Evolutionary conservation across 2,888 invertebrate species (phyloP), one percentile per base, ranked within the genome.

Genomic region (Drosophila longiperda): DNA sequence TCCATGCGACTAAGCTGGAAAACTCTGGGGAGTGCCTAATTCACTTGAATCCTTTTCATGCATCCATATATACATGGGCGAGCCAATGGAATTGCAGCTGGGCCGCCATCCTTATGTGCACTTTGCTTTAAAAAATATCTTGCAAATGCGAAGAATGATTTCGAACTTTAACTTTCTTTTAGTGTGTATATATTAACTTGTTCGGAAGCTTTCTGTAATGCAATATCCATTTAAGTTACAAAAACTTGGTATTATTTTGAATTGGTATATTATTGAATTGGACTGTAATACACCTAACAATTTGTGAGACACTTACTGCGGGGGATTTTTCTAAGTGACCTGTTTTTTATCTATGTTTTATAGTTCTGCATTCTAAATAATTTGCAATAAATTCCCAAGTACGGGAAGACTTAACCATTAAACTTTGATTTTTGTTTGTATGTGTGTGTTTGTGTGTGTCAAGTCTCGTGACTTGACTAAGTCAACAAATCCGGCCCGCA

Each of bases 381-480:
- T 53, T 57, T 12, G 20, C 45, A 45, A 20, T 7, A 7, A 12
- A 45, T 15, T 7, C 12, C 20, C 12, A 20, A 42, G 42, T 57
- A 34, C 4, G 40, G 55, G 42, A 68, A 58, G 55, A 61, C 57
- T n/a, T 32, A 49, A 29, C 36, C 6, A 69, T 54, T 70, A 36
- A 34, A 23, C 48, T 29, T 38, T 23, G 12, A 26, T 29, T 36
- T n/a, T 26, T 20, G 23, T 11, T 15, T 34, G 17, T 53, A 17
- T 33, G 15, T 33, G 6, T 7, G 3, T 7, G 11, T 32, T 1
- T 12, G 3, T 50, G n/a, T 2, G 11, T 32, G 72, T 40, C 60
- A 83, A 80, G 84, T 82, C 85, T 82, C 82, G 82, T 82, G 82
- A 82, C 80, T 77, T 57, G 61, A 72, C 54, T 69, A 71, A 83